Conservation (phyloP, 1,140 invertebrate genomes). For the Drosophila mayri region DNA sequence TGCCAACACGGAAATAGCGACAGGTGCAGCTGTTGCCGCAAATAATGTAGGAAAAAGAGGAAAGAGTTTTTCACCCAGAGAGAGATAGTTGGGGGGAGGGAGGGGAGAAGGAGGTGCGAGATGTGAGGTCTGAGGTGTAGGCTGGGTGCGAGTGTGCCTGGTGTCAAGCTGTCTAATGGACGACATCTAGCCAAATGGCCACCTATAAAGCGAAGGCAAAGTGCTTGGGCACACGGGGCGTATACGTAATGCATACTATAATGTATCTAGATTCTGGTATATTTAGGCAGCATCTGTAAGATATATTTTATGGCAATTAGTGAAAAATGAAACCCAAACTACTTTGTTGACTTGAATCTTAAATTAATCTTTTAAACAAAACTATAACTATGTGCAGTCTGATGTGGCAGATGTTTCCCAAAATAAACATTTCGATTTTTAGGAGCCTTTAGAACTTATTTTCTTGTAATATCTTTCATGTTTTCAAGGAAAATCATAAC, state of each 20-base stretch:
- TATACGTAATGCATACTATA: constrained; percentile 33
- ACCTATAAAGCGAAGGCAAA: constrained; percentile 28
- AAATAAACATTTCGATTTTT: too few relatives aligned
- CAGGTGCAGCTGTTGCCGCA: constrained; percentile 53
- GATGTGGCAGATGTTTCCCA: background rate
- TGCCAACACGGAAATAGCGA: constrained; percentile 50
- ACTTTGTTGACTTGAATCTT: constrained; percentile 10
- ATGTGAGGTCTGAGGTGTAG: too few relatives aligned
- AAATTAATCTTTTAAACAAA: background rate
- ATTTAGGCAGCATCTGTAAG: constrained; percentile 4
- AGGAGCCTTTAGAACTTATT: background rate
- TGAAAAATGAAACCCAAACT: constrained; percentile 25
- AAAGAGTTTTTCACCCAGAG: constrained; percentile 7
- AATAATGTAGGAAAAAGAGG: background rate
- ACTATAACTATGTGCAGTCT: background rate
- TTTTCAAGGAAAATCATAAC: background rate
- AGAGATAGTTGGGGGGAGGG: background rate
- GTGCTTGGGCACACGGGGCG: constrained; percentile 32
- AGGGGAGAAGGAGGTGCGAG: background rate
- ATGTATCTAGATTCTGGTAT: background rate
- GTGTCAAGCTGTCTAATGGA: constrained; percentile 50
- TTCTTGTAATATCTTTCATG: too few relatives aligned
- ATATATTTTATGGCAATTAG: constrained; percentile 43
- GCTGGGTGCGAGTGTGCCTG: constrained; percentile 29
- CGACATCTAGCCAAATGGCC: constrained; percentile 38